Percentiles rank a stretch among this genome's conserved stretches.
phyloP scores from a whole-genome alignment of 2,888 invertebrate genomes.

The Leucozona laternaria region DNA sequence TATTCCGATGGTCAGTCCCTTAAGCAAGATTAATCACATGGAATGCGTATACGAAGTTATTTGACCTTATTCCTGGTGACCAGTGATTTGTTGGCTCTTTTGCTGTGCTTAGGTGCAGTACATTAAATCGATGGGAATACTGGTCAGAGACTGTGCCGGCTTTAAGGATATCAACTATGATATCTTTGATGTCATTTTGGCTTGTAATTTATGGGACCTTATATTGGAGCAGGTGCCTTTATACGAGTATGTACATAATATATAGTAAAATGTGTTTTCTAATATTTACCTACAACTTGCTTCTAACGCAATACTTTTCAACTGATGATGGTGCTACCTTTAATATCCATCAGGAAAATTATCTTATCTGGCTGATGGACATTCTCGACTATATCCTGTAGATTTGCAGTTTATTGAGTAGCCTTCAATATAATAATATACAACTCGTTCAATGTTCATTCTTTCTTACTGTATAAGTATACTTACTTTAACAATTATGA shows the following conservation, averaged over 20 bases:
- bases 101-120: slow-evolving; percentile 44
- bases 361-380: slow-evolving; percentile 44
- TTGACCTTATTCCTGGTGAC: slow-evolving; percentile 50
- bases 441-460: not conserved
- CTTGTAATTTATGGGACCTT: slow-evolving; percentile 48
- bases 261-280: slow-evolving; percentile 2
- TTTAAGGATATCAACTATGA: slow-evolving; percentile 44
- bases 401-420: slow-evolving; percentile 46
- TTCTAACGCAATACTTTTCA: slow-evolving; percentile 30
- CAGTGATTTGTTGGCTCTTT: slow-evolving; percentile 58
- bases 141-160: slow-evolving; percentile 9
- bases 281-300: not conserved
- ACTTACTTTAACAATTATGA: too few relatives aligned
- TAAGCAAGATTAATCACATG: slow-evolving; percentile 69
- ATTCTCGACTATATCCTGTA: not conserved
- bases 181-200: slow-evolving; percentile 46
- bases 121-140: slow-evolving; percentile 43
- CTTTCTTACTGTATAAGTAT: too few relatives aligned
- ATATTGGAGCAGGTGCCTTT: slow-evolving; percentile 38
- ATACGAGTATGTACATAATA: not conserved
- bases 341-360: slow-evolving; percentile 6
- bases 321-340: slow-evolving; percentile 11
- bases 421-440: slow-evolving; percentile 10
- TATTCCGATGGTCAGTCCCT: slow-evolving; percentile 24
- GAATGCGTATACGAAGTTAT: slow-evolving; percentile 51